phyloP scores from a whole-genome alignment of 2,888 invertebrate genomes.

The Aporophyla nigra region DNA sequence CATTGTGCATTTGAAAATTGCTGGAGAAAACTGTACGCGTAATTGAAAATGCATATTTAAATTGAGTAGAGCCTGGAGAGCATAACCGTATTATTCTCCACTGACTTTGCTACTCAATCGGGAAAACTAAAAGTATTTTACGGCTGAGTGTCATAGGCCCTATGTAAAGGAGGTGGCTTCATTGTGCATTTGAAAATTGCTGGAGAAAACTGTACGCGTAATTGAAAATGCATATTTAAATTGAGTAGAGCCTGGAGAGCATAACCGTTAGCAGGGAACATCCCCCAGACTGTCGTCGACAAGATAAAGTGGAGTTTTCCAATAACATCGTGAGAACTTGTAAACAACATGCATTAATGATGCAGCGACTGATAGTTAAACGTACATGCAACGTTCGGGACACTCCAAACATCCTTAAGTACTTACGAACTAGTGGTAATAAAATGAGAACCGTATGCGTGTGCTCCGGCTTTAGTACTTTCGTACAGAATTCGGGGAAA shows the following conservation, averaged over 20 bases:
- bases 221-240: slow-evolving; percentile 42
- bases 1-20: slow-evolving; percentile 3
- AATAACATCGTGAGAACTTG: slow-evolving; percentile 64
- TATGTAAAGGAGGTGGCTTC: neutral
- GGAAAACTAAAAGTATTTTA: slow-evolving; percentile 17
- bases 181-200: slow-evolving; percentile 1
- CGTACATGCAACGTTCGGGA: slow-evolving; percentile 47
- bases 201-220: slow-evolving; percentile 4
- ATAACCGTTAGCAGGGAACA: slow-evolving; percentile 14
- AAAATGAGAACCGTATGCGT: slow-evolving; percentile 57
- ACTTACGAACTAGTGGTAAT: slow-evolving; percentile 60
- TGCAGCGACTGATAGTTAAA: slow-evolving; percentile 64
- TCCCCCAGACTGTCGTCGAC: slow-evolving; percentile 18
- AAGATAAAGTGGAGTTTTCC: slow-evolving; percentile 61
- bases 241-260: slow-evolving; percentile 15
- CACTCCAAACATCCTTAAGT: slow-evolving; percentile 62
- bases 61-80: too few relatives aligned
- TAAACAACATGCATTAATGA: slow-evolving; percentile 67
- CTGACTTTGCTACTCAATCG: slow-evolving; percentile 1
- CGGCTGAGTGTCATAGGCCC: neutral
- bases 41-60: too few relatives aligned
- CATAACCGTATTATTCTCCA: slow-evolving; percentile 26
- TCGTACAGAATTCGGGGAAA: slow-evolving; percentile 41
- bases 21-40: slow-evolving; percentile 1
- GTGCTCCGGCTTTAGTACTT: slow-evolving; percentile 35